These are phyloP conservation scores for Crossaster papposus DNA, from an alignment of 53 echinoderm and acorn worm genomes.

Conservation along the genomic window DNA sequence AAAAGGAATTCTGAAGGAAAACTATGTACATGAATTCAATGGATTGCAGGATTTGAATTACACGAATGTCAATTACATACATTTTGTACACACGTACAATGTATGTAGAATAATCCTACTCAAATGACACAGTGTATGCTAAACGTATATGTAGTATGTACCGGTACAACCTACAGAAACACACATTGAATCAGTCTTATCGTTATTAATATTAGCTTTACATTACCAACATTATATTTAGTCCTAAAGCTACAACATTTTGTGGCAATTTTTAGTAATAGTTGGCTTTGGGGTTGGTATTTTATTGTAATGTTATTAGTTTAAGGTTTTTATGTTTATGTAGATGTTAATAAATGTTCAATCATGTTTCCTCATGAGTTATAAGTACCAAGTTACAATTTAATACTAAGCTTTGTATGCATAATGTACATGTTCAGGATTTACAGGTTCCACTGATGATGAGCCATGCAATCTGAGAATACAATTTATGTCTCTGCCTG, in stretches of 20 bases:
- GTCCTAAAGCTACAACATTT: too few relatives aligned
- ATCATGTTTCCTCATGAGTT: too few relatives aligned
- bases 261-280: too few relatives aligned
- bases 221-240: too few relatives aligned
- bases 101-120: too few relatives aligned
- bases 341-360: too few relatives aligned
- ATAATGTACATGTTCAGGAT: not conserved
- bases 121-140: not conserved
- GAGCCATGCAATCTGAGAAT: conserved; percentile 5
- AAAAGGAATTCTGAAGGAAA: not conserved
- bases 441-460: not conserved
- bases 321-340: too few relatives aligned
- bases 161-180: not conserved
- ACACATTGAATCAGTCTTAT: not conserved
- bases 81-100: not conserved
- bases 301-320: too few relatives aligned
- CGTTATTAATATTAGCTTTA: too few relatives aligned
- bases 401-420: not conserved
- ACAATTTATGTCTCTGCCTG: conserved; percentile 18
- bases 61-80: not conserved
- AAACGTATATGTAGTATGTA: not conserved
- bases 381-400: not conserved
- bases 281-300: too few relatives aligned
- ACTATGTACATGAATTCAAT: not conserved
- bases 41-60: not conserved